Evolutionary conservation across 2,797 vertebrate species (phyloP), one percentile per base, ranked within the genome.

Genomic region (Neosilurus mollespiculum): DNA sequence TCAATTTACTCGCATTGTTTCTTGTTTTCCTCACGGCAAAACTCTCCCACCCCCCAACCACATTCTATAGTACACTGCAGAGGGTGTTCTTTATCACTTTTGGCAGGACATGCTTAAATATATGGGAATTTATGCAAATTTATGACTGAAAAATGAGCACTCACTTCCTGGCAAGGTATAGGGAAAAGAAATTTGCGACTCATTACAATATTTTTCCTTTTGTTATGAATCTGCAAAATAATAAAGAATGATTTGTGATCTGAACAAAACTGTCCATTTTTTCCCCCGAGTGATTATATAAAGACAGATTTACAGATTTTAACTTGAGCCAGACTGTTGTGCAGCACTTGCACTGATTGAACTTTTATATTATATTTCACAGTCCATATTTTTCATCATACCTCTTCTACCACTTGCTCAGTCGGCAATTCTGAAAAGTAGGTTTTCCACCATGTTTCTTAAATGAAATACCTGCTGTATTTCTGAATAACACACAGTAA

Each of bases 171-270:
- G 91, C 89, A 89, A 87, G 89, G 90, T 91, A 89, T 86, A 88
- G 88, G 88, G 87, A 91, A 90, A 90, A 79, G 84, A 90, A 90
- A 79, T 84, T 86, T 89, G 86, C 11, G 77, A 85, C 93, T 95
- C 89, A 90, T 94, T 94, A 93, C 86, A 94, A 93, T 92, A 92
- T 92, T 92, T 92, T 91, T 89, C 81, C 92, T 89, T 93, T 91
- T 93, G 91, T 93, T 94, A 91, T 92, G 88, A 89, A 92, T 92
- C 91, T 71, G 75, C 87, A 24, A 86, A 91, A 93, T 92, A 90
- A 94, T 94, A 93, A 92, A 90, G 90, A 93, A 93, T 94, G 93
- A 94, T 94, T 94, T 93, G 93, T 93, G 91, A 90, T 91, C 91
- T 83, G 89, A 88, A 88, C 75, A 85, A 89, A 91, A 89, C 85